Evolutionary conservation across 2,113 vertebrate species (phyloP).

Genomic region (Limnothrissa miodon): DNA sequence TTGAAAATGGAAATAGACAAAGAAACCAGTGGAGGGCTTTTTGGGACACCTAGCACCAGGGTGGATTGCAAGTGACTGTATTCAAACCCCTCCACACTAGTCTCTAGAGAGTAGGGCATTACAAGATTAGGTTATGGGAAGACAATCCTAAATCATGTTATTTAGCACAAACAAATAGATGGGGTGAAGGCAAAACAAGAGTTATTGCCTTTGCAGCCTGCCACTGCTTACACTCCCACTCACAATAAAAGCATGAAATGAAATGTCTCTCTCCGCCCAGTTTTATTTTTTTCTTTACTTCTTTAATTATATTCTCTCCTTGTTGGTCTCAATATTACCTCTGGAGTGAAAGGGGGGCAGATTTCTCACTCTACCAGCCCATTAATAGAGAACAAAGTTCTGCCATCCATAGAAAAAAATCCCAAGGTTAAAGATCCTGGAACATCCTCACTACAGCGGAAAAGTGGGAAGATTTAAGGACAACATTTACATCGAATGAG

Average conservation of each 20-base stretch:
- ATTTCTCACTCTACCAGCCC: constrained; percentile 25
- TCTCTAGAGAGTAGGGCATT: constrained; percentile 27
- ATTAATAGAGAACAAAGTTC: constrained; percentile 34
- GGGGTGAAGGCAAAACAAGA: constrained; percentile 42
- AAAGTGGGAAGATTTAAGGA: constrained; percentile 11
- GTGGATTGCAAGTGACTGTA: neutral
- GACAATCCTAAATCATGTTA: constrained; percentile 52
- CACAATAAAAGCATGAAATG: constrained; percentile 29
- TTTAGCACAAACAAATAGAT: constrained; percentile 47
- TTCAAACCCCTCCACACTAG: neutral
- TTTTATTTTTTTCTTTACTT: constrained; percentile 36
- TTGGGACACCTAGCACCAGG: neutral
- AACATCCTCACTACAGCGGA: neutral
- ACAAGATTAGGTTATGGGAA: constrained; percentile 47
- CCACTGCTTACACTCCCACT: constrained; percentile 9
- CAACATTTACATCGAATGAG: constrained; percentile 24
- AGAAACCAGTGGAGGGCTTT: no score
- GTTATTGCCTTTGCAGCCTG: constrained; percentile 31
- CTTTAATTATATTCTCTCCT: constrained; percentile 20
- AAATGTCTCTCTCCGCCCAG: constrained; percentile 22
- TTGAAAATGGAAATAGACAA: neutral
- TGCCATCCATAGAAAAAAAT: constrained; percentile 33
- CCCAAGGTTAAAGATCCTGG: constrained; percentile 41
- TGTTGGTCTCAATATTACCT: constrained; percentile 13
- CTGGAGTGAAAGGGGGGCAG: neutral